Conservation (phyloP, 2,888 invertebrate species). For the Campopleginae sp. region DNA sequence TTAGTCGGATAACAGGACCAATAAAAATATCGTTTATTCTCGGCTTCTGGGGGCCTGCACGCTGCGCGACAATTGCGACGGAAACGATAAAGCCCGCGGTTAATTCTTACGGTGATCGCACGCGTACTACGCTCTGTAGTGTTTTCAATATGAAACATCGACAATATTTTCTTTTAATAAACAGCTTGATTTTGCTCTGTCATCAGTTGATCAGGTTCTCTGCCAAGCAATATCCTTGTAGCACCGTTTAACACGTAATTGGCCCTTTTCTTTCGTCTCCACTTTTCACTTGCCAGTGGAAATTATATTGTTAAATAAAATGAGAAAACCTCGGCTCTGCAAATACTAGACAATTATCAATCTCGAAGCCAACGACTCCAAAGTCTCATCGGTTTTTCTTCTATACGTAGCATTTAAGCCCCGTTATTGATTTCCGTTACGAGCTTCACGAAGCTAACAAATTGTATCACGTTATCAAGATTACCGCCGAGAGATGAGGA, state of each 20-base stretch:
- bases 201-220: constrained; percentile 31
- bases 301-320: constrained; percentile 24
- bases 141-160: constrained; percentile 2
- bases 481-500: neutral
- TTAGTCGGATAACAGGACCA: constrained; percentile 77
- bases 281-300: neutral
- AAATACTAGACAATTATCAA: constrained; percentile 64
- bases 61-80: constrained; percentile 76
- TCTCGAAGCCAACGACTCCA: constrained; percentile 39
- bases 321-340: constrained; percentile 28
- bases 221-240: neutral
- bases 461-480: constrained; percentile 43
- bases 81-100: constrained; percentile 72
- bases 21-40: constrained; percentile 81
- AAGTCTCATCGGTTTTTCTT: constrained; percentile 41
- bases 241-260: constrained; percentile 23
- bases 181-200: neutral
- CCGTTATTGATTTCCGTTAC: constrained; percentile 59
- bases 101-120: constrained; percentile 65
- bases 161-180: neutral
- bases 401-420: constrained; percentile 45
- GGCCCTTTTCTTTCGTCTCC: neutral
- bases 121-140: constrained; percentile 23
- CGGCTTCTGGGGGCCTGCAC: constrained; percentile 65
- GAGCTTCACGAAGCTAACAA: constrained; percentile 42